Evolutionary conservation across 2,797 vertebrate genomes (phyloP).

Genomic region (Rhinatrema bivittatum): DNA sequence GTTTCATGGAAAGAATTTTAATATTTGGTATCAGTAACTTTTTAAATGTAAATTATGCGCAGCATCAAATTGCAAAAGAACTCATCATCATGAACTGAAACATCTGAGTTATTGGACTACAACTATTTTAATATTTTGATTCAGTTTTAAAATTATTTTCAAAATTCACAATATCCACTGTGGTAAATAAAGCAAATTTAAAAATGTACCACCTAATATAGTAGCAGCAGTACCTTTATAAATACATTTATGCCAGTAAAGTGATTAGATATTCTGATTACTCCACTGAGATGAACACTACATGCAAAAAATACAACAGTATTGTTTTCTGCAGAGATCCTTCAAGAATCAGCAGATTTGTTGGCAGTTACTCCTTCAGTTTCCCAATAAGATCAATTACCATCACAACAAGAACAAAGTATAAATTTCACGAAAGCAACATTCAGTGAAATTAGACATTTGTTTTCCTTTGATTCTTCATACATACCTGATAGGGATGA

Average conservation of each 20-base stretch:
- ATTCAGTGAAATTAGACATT: constrained; percentile 33
- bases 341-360: constrained; percentile 34
- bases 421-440: constrained; percentile 37
- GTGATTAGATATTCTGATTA: constrained; percentile 32
- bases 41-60: too few species aligned
- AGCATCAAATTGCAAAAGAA: too few species aligned
- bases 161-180: too few species aligned
- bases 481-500: constrained; percentile 93
- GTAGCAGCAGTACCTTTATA: constrained; percentile 28
- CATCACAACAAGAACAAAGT: constrained; percentile 34
- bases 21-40: too few species aligned
- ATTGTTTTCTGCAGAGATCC: constrained; percentile 28
- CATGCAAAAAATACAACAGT: constrained; percentile 27
- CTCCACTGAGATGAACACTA: constrained; percentile 26
- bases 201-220: constrained; percentile 11
- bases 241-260: constrained; percentile 29
- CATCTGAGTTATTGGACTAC: too few species aligned
- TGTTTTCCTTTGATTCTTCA: constrained; percentile 18
- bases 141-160: too few species aligned
- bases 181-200: too few species aligned
- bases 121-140: too few species aligned
- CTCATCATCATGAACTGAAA: too few species aligned
- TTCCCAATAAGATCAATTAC: constrained; percentile 41
- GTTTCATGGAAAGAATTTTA: too few species aligned
- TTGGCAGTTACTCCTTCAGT: constrained; percentile 23